Evolutionary conservation across 2,888 invertebrate species (phyloP).

Genomic region (Belgica antarctica): DNA sequence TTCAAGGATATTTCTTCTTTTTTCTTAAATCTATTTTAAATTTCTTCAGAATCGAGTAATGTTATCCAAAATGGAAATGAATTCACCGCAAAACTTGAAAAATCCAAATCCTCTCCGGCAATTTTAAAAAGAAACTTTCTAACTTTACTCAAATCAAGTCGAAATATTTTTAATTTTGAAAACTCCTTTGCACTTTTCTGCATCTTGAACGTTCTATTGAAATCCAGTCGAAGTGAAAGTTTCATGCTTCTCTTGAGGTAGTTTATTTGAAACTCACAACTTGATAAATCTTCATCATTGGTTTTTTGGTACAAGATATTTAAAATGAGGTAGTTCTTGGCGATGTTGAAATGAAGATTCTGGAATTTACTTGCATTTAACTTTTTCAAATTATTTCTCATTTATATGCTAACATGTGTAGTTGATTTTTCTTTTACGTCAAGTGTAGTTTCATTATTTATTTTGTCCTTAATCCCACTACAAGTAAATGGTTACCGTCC

Average conservation of each 20-base stretch:
- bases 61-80: no score
- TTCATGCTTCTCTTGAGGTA: background rate
- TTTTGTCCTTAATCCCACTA: background rate
- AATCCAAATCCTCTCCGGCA: no score
- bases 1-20: no score
- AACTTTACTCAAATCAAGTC: no score
- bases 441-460: conserved; percentile 5
- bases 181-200: no score
- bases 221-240: no score
- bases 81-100: conserved; percentile 9
- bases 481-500: no score
- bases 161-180: no score
- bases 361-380: no score
- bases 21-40: background rate
- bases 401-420: background rate
- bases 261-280: background rate
- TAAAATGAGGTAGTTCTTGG: conserved; percentile 7
- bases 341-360: background rate
- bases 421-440: no score
- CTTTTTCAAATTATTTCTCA: background rate
- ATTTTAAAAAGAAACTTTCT: no score
- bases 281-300: background rate
- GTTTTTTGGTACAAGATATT: background rate
- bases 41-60: background rate
- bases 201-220: no score